phyloP scores from a whole-genome alignment of 2,113 vertebrate genomes.

The Bubo bubo region DNA sequence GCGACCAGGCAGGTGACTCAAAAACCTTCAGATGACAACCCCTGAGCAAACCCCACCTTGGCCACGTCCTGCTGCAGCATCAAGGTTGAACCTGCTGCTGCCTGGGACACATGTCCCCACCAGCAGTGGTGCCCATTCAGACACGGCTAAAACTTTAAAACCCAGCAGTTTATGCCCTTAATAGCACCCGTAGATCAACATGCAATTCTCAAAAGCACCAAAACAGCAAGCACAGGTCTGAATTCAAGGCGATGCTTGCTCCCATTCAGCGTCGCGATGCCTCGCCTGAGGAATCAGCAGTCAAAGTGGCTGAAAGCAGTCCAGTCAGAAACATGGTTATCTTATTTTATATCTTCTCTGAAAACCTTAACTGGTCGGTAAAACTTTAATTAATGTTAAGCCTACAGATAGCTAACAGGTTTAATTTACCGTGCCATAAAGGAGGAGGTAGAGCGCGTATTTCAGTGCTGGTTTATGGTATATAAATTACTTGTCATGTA shows the following conservation, averaged over 20 bases:
- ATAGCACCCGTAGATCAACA: background rate
- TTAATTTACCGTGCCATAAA: constrained; percentile 58
- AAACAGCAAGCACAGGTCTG: background rate
- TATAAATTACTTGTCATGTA: constrained; percentile 46
- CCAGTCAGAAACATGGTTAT: background rate
- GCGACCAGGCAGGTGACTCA: background rate
- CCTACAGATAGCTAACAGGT: constrained; percentile 18
- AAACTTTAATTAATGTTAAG: constrained; percentile 39
- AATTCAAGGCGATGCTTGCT: accelerated
- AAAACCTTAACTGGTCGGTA: background rate
- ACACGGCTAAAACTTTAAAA: background rate
- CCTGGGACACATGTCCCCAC: background rate
- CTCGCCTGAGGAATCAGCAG: background rate
- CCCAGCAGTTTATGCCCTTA: background rate
- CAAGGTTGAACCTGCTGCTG: background rate
- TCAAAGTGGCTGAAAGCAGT: background rate
- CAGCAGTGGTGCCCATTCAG: background rate
- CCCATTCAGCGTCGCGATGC: background rate
- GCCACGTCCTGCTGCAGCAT: background rate
- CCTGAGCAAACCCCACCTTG: background rate
- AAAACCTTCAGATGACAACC: accelerated
- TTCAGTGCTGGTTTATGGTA: constrained; percentile 37
- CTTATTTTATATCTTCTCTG: background rate
- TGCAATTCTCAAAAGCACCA: background rate
- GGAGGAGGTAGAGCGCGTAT: background rate